Evolutionary conservation across 23 tunicate genomes (phyloP).

Genomic region (Styela clava): DNA sequence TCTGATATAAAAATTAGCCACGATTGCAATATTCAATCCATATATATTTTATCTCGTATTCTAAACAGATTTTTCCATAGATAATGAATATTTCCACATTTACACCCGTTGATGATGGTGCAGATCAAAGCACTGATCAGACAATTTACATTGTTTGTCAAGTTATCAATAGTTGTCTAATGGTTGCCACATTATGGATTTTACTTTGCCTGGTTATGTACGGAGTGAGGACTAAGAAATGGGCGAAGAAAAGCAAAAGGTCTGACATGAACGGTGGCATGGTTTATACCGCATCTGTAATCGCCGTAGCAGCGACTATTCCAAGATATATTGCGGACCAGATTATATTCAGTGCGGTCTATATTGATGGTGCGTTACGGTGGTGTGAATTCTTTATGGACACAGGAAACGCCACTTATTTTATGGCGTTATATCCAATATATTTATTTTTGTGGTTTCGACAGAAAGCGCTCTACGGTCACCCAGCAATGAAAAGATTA

Average conservation of each 20-base stretch:
- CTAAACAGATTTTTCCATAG: too few relatives aligned
- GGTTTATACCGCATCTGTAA: constrained; percentile 39
- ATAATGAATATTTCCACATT: too few relatives aligned
- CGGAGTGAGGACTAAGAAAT: constrained; percentile 48
- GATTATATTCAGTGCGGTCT: constrained; percentile 32
- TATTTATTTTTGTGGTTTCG: constrained; percentile 63
- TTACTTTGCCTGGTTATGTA: constrained; percentile 31
- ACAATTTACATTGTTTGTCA: constrained; percentile 25
- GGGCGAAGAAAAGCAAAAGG: constrained; percentile 10
- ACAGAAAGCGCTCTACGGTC: constrained; percentile 38
- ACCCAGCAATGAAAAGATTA: constrained; percentile 35
- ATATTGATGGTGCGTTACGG: not conserved
- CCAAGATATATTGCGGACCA: constrained; percentile 25
- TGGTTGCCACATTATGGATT: constrained; percentile 29
- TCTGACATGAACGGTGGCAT: constrained; percentile 27
- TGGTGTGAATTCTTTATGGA: constrained; percentile 50
- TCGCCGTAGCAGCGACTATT: constrained; percentile 27
- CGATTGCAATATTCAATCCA: too few relatives aligned
- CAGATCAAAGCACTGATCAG: too few relatives aligned
- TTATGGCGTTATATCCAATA: constrained; percentile 15
- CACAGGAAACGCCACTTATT: constrained; percentile 24
- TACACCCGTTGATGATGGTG: too few relatives aligned
- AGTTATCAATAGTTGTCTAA: constrained; percentile 15
- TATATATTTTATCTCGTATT: too few relatives aligned
- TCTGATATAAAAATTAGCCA: too few relatives aligned